Percentiles rank a stretch among this genome's conserved stretches.
These are phyloP conservation scores for Sicus ferrugineus DNA, from an alignment of 2,888 invertebrate species.

Conservation along the genomic window DNA sequence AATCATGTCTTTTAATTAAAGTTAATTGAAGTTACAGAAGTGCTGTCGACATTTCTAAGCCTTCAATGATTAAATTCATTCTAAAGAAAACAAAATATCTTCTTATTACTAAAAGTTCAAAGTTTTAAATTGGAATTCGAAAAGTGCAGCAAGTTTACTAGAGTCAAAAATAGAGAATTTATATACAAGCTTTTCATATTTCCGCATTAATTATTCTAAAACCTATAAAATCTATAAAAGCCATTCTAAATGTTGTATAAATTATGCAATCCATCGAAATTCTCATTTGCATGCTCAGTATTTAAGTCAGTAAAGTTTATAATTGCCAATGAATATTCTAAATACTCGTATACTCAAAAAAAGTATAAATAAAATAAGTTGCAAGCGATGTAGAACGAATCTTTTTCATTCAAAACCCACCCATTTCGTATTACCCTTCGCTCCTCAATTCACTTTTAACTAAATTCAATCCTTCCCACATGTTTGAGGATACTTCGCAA, in stretches of 20 bases:
- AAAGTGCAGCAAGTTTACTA: no score
- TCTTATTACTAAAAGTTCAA: not conserved
- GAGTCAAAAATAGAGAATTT: no score
- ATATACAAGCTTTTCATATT: not conserved
- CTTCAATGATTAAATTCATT: not conserved
- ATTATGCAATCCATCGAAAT: not conserved
- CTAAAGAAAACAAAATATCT: not conserved
- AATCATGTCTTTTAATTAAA: no score
- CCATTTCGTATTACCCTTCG: no score
- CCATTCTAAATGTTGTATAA: not conserved
- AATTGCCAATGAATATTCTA: slow-evolving; percentile 30
- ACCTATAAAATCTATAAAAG: not conserved
- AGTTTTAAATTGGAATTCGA: not conserved
- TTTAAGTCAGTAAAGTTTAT: slow-evolving; percentile 20
- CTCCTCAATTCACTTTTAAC: no score
- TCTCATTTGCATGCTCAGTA: not conserved
- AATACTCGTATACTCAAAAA: not conserved
- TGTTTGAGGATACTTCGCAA: no score
- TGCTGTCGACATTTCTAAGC: no score
- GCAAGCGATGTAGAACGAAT: no score
- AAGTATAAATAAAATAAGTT: not conserved
- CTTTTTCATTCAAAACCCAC: no score
- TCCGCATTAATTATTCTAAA: not conserved
- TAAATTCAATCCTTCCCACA: no score
- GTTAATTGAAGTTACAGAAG: no score